These are phyloP conservation scores for Hylaeus anthracinus DNA, from an alignment of 1,140 invertebrate species.

Conservation along the genomic window DNA sequence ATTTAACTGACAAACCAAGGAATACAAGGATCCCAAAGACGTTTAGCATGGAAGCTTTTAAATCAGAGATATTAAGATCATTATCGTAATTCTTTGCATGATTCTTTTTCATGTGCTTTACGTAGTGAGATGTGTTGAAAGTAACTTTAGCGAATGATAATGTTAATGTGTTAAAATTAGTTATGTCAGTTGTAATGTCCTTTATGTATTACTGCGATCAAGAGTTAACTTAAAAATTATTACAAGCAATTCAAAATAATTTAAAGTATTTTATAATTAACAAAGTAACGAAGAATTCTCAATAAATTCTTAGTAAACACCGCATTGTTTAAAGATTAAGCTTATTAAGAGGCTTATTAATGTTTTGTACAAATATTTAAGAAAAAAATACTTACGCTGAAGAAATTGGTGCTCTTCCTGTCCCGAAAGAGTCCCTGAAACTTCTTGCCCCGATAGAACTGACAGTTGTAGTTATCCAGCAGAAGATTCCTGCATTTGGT, in stretches of 20 bases:
- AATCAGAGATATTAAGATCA: conserved; percentile 56
- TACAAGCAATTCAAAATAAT: too few relatives aligned
- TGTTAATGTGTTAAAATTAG: too few relatives aligned
- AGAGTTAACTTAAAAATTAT: too few relatives aligned
- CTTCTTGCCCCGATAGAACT: conserved; percentile 82
- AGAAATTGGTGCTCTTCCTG: conserved; percentile 92
- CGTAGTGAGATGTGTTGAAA: too few relatives aligned
- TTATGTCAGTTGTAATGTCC: too few relatives aligned
- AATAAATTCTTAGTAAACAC: too few relatives aligned
- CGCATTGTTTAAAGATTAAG: not conserved
- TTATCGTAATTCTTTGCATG: conserved; percentile 37
- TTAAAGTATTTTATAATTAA: too few relatives aligned
- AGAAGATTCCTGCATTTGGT: conserved; percentile 87
- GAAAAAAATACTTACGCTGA: conserved; percentile 86
- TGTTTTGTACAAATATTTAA: not conserved
- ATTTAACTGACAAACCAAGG: conserved; percentile 36
- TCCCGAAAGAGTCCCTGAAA: conserved; percentile 92
- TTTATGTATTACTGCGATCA: too few relatives aligned
- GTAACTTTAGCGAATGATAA: too few relatives aligned
- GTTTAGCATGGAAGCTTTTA: conserved; percentile 55
- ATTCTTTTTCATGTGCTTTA: too few relatives aligned
- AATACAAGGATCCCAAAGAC: conserved; percentile 66
- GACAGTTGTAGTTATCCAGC: conserved; percentile 85
- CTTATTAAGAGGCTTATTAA: not conserved
- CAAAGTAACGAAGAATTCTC: too few relatives aligned